phyloP scores from a whole-genome alignment of 2,888 invertebrate genomes.

The Alitta virens region DNA sequence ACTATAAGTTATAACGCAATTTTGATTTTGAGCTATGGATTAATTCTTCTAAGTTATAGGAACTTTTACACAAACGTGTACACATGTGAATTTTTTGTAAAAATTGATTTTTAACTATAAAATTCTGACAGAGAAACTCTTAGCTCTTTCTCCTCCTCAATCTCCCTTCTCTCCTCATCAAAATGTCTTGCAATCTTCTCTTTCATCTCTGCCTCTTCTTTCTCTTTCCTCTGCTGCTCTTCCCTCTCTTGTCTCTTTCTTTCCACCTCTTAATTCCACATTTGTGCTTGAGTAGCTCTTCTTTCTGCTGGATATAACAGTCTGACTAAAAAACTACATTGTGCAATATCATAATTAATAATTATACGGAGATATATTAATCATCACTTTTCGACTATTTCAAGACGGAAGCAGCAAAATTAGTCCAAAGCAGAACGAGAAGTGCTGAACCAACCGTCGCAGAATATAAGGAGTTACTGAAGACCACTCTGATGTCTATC shows the following conservation, averaged over 20 bases:
- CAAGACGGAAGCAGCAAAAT: constrained; percentile 1
- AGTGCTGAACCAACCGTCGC: constrained; percentile 24
- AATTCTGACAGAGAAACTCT: not conserved
- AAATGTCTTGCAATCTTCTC: constrained; percentile 42
- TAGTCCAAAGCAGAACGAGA: not conserved
- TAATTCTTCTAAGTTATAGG: too few species aligned
- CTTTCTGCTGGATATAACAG: too few species aligned
- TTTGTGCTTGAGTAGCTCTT: constrained; percentile 50
- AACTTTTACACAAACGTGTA: too few species aligned
- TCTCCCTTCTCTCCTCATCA: constrained; percentile 43
- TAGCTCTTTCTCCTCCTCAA: constrained; percentile 29
- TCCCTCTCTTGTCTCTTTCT: constrained; percentile 38
- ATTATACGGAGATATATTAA: too few species aligned
- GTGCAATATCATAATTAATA: too few species aligned
- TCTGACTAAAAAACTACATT: too few species aligned
- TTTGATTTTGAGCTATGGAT: too few species aligned
- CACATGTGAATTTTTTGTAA: too few species aligned
- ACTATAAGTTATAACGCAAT: too few species aligned
- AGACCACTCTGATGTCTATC: constrained; percentile 40
- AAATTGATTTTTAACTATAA: too few species aligned
- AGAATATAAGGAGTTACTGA: constrained; percentile 45
- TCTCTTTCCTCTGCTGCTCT: constrained; percentile 41
- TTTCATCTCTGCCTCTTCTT: constrained; percentile 42
- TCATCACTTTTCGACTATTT: too few species aligned
- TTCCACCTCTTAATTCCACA: constrained; percentile 48